Evolutionary conservation across 2,888 invertebrate genomes (phyloP).

Genomic region (Poecilus cupreus): DNA sequence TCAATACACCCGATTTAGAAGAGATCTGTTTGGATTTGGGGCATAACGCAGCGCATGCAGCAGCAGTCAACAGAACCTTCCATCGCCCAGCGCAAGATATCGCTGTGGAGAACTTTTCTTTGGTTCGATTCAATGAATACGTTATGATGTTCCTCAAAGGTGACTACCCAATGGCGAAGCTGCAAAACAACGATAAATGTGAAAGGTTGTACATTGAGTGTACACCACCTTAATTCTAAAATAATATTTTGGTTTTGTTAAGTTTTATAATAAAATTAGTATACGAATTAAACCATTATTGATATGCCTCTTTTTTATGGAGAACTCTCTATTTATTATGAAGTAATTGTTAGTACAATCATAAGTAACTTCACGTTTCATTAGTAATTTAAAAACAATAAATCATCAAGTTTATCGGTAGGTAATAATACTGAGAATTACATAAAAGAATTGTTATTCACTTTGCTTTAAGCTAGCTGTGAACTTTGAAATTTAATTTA

Average conservation of each 20-base stretch:
- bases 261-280: no score
- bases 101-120: constrained; percentile 66
- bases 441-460: background rate
- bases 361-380: background rate
- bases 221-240: constrained; percentile 61
- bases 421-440: background rate
- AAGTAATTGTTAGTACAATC: no score
- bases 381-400: background rate
- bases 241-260: no score
- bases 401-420: background rate
- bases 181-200: constrained; percentile 69
- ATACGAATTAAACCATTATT: background rate
- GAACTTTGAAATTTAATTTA: no score
- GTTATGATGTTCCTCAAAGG: constrained; percentile 60
- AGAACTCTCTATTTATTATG: no score
- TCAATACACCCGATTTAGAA: constrained; percentile 76
- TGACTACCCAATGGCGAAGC: constrained; percentile 71
- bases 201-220: constrained; percentile 75
- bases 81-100: constrained; percentile 13
- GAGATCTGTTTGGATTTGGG: constrained; percentile 79
- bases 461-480: no score
- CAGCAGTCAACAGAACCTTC: constrained; percentile 59
- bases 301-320: background rate
- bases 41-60: constrained; percentile 76
- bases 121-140: constrained; percentile 64